Percentiles rank a stretch among this genome's conserved stretches.
Conservation (phyloP, 2,797 vertebrate species). For the Euphonia xanthogaster region DNA sequence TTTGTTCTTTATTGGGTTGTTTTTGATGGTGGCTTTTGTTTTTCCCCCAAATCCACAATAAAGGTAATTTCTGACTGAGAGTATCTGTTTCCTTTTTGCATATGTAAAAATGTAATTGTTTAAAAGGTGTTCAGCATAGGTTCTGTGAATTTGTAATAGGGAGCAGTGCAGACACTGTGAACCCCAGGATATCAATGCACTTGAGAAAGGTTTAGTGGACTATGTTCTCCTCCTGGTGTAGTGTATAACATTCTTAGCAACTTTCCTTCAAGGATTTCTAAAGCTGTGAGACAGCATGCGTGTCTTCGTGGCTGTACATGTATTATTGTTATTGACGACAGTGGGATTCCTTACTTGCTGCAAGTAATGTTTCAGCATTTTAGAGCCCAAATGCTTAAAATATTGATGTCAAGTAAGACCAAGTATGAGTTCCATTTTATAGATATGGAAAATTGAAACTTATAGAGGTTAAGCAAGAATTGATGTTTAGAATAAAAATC, state of each 20-base stretch:
- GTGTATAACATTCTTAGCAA: background rate
- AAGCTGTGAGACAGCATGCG: background rate
- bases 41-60: slow-evolving; percentile 43
- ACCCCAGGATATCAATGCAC: background rate
- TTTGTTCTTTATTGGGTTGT: background rate
- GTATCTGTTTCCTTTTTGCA: slow-evolving; percentile 56
- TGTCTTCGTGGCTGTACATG: background rate
- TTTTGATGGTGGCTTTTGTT: background rate
- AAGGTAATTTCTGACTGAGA: slow-evolving; percentile 52
- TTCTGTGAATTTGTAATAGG: background rate
- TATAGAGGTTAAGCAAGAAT: background rate
- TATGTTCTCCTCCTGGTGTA: background rate
- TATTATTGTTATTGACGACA: background rate
- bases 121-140: background rate
- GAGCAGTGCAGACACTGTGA: background rate
- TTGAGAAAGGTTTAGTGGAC: background rate
- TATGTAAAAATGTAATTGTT: background rate
- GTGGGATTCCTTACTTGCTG: background rate
- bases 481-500: background rate
- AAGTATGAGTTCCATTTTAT: background rate
- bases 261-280: slow-evolving; percentile 44
- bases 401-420: background rate
- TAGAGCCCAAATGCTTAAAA: background rate
- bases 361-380: background rate
- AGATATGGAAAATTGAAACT: background rate